Evolutionary conservation across 30 jellyfish, hydroid and myxozoan species (phyloP), one percentile per base, ranked within the genome.

Genomic region (Aurelia aurita complex sp. Pacific): DNA sequence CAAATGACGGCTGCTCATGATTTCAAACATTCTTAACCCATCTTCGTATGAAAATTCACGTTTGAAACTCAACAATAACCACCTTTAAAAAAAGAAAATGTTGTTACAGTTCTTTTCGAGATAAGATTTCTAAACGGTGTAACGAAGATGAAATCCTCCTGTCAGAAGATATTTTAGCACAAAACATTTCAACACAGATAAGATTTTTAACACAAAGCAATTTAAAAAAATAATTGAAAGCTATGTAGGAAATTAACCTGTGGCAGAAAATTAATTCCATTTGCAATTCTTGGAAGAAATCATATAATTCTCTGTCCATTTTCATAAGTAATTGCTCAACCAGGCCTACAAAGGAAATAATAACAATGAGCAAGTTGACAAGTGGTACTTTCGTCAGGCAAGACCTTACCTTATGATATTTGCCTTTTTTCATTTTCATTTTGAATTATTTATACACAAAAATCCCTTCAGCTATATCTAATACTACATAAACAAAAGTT

Each of bases 251-350:
- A 16, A 50, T 2, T 74, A 29, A 91, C 98, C 98, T 73, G 70
- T 91, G 98, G 81, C 98, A 91, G 76, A 91, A 91, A 64, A 91
- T 91, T 13, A 91, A 72, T 33, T 92, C 98, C 89, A 86, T 74
- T 78, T 86, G 94, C 38, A 87, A 67, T 2, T 70, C 16, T 74
- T 69, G 94, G 11, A 91, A 78, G 68, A 80, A 86, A 54, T 91
- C 98, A 66, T 57, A 80, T 60, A 91, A 69, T 72, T 79, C 98
- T 80, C 98, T 52, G 65, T 91, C 98, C 98, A 91, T 91, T 76
- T 91, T 91, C 98, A 91, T 85, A 9, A 91, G 83, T 38, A 91
- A 61, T 67, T 91, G 98, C 29, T 85, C 98, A 76, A 91, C 92
- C 35, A 85, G 60, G 60, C 84, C 98, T 91, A 51, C 23, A 85